phyloP scores from a whole-genome alignment of 2,113 vertebrate species.

The Tretioscincus oriximinensis region DNA sequence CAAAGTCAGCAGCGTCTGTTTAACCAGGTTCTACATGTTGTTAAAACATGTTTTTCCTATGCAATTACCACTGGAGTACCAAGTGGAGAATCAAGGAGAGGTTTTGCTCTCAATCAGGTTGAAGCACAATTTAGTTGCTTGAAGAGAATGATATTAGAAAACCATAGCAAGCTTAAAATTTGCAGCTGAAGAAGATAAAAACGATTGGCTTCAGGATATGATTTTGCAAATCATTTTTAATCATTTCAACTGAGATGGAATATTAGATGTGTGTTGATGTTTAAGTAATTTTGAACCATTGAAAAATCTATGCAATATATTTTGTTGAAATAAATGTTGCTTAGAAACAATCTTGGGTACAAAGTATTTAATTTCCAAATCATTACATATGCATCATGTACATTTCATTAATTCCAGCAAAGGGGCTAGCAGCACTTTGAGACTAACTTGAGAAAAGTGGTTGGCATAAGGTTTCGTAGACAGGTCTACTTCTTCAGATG shows the following conservation, averaged over 20 bases:
- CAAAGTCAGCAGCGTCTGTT: background rate
- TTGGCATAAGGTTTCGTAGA: too few species aligned
- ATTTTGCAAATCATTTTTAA: conserved; percentile 58
- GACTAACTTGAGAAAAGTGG: too few species aligned
- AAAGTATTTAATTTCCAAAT: conserved; percentile 14
- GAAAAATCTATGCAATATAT: conserved; percentile 54
- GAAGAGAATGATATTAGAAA: conserved; percentile 19
- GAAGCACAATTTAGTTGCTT: conserved; percentile 10
- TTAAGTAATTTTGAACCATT: conserved; percentile 62
- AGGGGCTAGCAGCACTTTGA: too few species aligned
- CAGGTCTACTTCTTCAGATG: too few species aligned
- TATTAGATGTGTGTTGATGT: conserved; percentile 38
- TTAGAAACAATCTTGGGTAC: background rate
- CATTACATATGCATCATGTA: conserved; percentile 31
- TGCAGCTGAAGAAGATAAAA: conserved; percentile 40
- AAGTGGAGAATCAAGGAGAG: rapidly evolving
- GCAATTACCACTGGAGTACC: background rate
- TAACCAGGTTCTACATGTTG: background rate
- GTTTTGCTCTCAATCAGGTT: conserved; percentile 10
- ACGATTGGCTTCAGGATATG: conserved; percentile 51
- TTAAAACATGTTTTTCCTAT: background rate
- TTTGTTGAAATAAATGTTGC: conserved; percentile 56
- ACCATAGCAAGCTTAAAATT: conserved; percentile 15
- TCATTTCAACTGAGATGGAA: conserved; percentile 44
- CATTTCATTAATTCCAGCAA: background rate